These are phyloP conservation scores for Drosophila gunungcola DNA, from an alignment of 1,140 invertebrate genomes.

Conservation along the genomic window DNA sequence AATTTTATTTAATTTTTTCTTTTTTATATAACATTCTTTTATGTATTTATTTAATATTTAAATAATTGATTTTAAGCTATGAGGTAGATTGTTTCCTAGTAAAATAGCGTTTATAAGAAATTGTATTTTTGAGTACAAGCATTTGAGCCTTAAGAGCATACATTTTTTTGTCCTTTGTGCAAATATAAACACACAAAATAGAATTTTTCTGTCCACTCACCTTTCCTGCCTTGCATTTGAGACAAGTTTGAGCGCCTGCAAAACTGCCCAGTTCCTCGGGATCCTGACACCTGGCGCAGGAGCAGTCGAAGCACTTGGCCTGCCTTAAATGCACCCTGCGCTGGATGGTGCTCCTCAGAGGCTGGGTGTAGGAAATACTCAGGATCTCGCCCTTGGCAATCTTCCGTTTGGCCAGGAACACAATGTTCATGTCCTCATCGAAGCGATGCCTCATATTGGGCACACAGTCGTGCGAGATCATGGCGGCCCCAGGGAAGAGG, in stretches of 20 bases:
- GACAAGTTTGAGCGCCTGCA: slow-evolving; percentile 88
- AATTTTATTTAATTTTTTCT: too few species aligned
- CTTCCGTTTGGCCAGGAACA: slow-evolving; percentile 87
- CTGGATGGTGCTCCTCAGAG: slow-evolving; percentile 88
- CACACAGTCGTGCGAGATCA: slow-evolving; percentile 88
- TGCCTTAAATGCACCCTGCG: slow-evolving; percentile 87
- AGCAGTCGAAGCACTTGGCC: slow-evolving; percentile 89
- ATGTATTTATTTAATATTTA: too few species aligned
- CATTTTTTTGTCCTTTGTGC: too few species aligned
- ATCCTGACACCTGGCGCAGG: slow-evolving; percentile 87
- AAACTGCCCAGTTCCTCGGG: slow-evolving; percentile 88
- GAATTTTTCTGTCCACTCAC: slow-evolving; percentile 19
- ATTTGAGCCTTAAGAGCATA: too few species aligned
- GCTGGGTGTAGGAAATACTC: slow-evolving; percentile 88
- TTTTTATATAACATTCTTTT: too few species aligned
- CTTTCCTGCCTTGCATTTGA: slow-evolving; percentile 86
- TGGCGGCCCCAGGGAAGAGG: slow-evolving; percentile 87
- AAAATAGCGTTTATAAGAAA: too few species aligned
- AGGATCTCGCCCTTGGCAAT: slow-evolving; percentile 88
- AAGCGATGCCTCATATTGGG: slow-evolving; percentile 88
- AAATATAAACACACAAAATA: too few species aligned
- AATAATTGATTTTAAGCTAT: too few species aligned
- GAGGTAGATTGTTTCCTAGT: too few species aligned
- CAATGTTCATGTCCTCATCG: slow-evolving; percentile 86
- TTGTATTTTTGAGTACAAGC: too few species aligned